These are phyloP conservation scores for Steinernema hermaphroditum DNA, from an alignment of 2,888 invertebrate genomes.

Conservation along the genomic window DNA sequence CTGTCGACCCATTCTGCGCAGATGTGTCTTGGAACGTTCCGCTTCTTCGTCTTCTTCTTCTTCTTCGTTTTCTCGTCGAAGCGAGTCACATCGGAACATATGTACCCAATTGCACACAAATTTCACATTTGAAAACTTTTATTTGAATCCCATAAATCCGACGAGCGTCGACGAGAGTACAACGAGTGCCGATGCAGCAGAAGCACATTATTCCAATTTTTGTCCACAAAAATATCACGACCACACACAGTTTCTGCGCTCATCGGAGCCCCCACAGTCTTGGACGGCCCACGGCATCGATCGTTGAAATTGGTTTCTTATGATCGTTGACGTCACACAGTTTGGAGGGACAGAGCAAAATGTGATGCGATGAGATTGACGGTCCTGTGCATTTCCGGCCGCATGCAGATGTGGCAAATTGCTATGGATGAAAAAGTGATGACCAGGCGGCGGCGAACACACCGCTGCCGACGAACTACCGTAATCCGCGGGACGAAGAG, in stretches of 20 bases:
- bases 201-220: too few relatives aligned
- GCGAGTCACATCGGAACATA: neutral
- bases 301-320: neutral
- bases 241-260: too few relatives aligned
- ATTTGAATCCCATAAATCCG: conserved; percentile 26
- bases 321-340: conserved; percentile 12
- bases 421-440: neutral
- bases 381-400: neutral
- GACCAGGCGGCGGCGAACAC: too few relatives aligned
- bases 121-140: conserved; percentile 29
- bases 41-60: neutral
- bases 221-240: too few relatives aligned
- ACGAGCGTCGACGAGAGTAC: neutral
- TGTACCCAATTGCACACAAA: conserved; percentile 20
- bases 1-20: conserved; percentile 13
- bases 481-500: neutral
- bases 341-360: neutral
- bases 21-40: neutral
- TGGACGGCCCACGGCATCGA: neutral
- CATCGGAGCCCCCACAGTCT: too few relatives aligned
- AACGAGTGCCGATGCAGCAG: too few relatives aligned
- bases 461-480: neutral
- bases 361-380: neutral
- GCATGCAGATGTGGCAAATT: conserved; percentile 28
- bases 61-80: neutral